Evolutionary conservation across 2,113 vertebrate genomes (phyloP).

Genomic region (Formicarius rufipectus): DNA sequence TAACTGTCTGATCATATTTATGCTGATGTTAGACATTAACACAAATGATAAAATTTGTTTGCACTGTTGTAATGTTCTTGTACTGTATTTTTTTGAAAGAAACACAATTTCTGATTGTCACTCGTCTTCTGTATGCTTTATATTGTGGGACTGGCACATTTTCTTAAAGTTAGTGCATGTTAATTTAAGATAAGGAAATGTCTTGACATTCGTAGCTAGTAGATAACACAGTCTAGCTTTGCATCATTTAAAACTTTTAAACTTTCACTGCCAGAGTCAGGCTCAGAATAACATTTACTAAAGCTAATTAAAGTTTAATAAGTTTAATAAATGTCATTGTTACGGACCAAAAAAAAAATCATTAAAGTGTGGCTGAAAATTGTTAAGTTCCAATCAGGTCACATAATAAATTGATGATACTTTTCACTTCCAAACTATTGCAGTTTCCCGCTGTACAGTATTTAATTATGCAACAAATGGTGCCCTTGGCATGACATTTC

Average conservation of each 20-base stretch:
- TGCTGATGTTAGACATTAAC: background rate
- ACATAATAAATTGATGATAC: slow-evolving; percentile 73
- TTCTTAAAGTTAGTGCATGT: background rate
- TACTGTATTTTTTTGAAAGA: background rate
- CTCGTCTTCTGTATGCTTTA: background rate
- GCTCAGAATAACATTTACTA: slow-evolving; percentile 78
- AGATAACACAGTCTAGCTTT: slow-evolving; percentile 71
- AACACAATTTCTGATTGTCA: background rate
- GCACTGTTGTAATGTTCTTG: background rate
- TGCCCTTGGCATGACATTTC: slow-evolving; percentile 68
- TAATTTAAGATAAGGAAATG: slow-evolving; percentile 21
- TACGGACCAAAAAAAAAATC: slow-evolving; percentile 76
- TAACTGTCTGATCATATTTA: background rate
- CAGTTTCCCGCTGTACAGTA: slow-evolving; percentile 52
- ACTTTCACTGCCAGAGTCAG: slow-evolving; percentile 67
- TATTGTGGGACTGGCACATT: background rate
- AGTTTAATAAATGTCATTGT: slow-evolving; percentile 87
- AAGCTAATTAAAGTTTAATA: slow-evolving; percentile 93
- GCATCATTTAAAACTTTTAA: slow-evolving; percentile 78
- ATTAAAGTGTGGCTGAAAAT: slow-evolving; percentile 80
- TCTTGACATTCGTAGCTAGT: slow-evolving; percentile 74
- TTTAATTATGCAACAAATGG: slow-evolving; percentile 71
- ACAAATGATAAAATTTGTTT: background rate
- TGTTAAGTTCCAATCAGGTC: slow-evolving; percentile 74
- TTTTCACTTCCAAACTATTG: slow-evolving; percentile 60